These are phyloP conservation scores for Hemicordylus capensis DNA, from an alignment of 2,113 vertebrate genomes.

Conservation along the genomic window DNA sequence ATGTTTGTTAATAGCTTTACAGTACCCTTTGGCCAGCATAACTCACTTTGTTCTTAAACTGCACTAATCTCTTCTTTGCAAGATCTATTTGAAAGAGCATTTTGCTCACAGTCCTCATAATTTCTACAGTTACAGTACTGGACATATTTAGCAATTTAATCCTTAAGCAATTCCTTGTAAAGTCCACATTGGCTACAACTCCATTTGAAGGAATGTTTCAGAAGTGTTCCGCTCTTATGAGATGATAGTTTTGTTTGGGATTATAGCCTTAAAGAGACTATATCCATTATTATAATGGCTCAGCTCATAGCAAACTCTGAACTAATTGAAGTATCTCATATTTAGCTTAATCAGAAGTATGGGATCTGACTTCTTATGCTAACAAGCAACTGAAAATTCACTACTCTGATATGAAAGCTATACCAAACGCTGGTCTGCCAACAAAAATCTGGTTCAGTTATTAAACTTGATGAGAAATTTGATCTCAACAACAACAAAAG, in stretches of 20 bases:
- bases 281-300: background rate
- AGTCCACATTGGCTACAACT: background rate
- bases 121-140: background rate
- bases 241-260: background rate
- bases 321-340: background rate
- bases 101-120: background rate
- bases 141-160: background rate
- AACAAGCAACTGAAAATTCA: background rate
- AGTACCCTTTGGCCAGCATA: background rate
- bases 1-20: constrained; percentile 1
- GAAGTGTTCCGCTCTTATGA: background rate
- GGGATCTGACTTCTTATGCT: background rate
- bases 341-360: background rate
- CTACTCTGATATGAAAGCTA: background rate
- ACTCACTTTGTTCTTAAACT: background rate
- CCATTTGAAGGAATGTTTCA: background rate
- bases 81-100: background rate
- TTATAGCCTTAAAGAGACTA: background rate
- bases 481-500: background rate
- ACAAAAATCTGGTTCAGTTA: background rate
- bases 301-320: background rate
- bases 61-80: background rate
- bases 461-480: background rate
- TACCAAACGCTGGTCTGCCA: background rate
- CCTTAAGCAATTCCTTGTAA: background rate